Conservation (phyloP, 2,888 invertebrate genomes). For the Altica lythri region DNA sequence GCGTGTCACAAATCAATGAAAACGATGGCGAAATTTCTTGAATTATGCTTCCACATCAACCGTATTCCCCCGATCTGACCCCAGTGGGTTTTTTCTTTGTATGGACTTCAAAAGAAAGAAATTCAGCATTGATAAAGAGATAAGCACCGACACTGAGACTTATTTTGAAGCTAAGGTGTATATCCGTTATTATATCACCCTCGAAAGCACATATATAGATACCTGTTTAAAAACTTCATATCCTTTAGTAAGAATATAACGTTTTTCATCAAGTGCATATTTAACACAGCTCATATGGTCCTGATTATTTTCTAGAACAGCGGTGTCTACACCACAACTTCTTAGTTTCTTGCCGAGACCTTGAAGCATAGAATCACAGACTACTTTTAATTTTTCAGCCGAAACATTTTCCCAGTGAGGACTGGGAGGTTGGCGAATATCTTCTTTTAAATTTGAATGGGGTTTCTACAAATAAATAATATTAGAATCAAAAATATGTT, state of each 20-base stretch:
- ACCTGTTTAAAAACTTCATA: slow-evolving; percentile 54
- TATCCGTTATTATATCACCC: too few species aligned
- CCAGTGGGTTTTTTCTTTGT: too few species aligned
- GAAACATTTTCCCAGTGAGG: slow-evolving; percentile 44
- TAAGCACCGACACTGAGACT: too few species aligned
- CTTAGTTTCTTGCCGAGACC: slow-evolving; percentile 67
- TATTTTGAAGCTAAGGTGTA: too few species aligned
- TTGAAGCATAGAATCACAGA: slow-evolving; percentile 66
- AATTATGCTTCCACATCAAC: too few species aligned
- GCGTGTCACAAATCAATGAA: too few species aligned
- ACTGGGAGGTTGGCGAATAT: slow-evolving; percentile 45
- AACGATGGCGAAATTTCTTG: too few species aligned
- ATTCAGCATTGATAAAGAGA: too few species aligned
- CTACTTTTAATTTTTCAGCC: slow-evolving; percentile 55
- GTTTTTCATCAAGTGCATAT: slow-evolving; percentile 59
- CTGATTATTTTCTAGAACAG: slow-evolving; percentile 58
- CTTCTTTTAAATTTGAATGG: slow-evolving; percentile 24
- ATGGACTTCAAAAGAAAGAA: too few species aligned
- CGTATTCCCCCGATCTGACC: too few species aligned
- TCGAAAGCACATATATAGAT: too few species aligned
- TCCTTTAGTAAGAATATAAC: slow-evolving; percentile 64
- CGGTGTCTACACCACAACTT: slow-evolving; percentile 66
- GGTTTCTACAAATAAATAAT: slow-evolving; percentile 23
- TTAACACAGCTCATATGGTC: slow-evolving; percentile 61
- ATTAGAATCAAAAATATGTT: not conserved